Evolutionary conservation across 1,140 invertebrate species (phyloP), one percentile per base, ranked within the genome.

Genomic region (Aphis craccivora): DNA sequence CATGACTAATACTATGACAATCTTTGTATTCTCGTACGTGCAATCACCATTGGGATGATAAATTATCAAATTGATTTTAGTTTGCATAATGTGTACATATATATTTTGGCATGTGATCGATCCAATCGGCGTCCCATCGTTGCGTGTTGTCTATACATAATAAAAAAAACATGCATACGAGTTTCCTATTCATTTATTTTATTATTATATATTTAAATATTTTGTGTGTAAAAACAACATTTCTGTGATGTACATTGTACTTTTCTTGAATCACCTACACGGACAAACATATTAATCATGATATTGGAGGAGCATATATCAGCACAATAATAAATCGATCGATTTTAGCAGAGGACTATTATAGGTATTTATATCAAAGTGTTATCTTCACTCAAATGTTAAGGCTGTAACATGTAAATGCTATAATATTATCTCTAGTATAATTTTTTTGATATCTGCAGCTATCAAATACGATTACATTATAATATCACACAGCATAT

Each of bases 221-320:
- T 76, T 76, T 76, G n/a, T 76, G n/a, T 76, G 60, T 76, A 76
- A 76, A 76, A 76, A 76, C n/a, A 76, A 76, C 4, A 76, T 76
- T 76, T 76, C n/a, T 76, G 18, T 20, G 30, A 30, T n/a, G 60
- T 76, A 76, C 14, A 14, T 76, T 76, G 60, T 76, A 76, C 30
- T 30, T 76, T 76, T 76, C 18, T 76, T 76, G 30, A 76, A 76
- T 76, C 60, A 18, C 14, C 60, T n/a, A 76, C 6, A 76, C 60
- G n/a, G 5, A 76, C 18, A n/a, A 67, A n/a, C 30, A 67, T n/a
- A 76, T 76, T 76, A 76, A 76, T 76, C 60, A 67, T 67, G 30
- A 60, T 67, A 11, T n/a, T 76, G 60, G 60, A 76, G 14, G 30
- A 0, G 14, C 60, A n/a, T 76, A 30, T n/a, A 76, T n/a, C n/a